Evolutionary conservation across 2,888 invertebrate genomes (phyloP).

Genomic region (Drosophila yooni): DNA sequence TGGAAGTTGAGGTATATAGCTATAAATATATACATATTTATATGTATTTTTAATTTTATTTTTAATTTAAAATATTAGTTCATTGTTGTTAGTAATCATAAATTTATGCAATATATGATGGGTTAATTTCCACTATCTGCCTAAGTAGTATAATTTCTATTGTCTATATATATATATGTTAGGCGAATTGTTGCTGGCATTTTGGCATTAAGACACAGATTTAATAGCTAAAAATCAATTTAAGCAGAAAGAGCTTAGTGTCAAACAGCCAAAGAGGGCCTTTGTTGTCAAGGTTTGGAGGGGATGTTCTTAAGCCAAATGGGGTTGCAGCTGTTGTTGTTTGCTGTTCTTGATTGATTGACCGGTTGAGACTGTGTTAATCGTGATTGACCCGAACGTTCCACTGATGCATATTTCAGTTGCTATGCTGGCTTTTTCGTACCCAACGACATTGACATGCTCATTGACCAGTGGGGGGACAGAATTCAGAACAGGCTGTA

Average conservation of each 20-base stretch:
- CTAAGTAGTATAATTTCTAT: neutral
- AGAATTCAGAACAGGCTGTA: constrained; percentile 11
- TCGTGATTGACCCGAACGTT: constrained; percentile 9
- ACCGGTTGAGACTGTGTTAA: constrained; percentile 29
- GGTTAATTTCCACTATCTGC: neutral
- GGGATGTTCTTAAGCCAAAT: constrained; percentile 18
- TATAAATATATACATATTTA: neutral
- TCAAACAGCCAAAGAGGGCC: constrained; percentile 13
- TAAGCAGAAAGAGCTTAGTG: constrained; percentile 42
- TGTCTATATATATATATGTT: neutral
- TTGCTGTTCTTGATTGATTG: constrained; percentile 40
- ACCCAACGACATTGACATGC: constrained; percentile 33
- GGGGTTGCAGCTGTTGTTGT: constrained; percentile 24
- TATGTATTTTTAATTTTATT: no score
- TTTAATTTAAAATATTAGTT: neutral
- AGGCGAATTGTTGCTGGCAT: neutral
- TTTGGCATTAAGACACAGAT: constrained; percentile 30
- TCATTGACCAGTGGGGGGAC: constrained; percentile 12
- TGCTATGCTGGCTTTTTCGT: constrained; percentile 4
- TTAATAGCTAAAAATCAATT: constrained; percentile 73
- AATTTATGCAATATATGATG: neutral
- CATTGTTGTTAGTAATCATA: constrained; percentile 1
- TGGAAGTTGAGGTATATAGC: neutral
- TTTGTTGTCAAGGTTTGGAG: constrained; percentile 10
- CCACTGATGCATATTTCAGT: constrained; percentile 26